Base-by-base conservation (phyloP, 2,797 vertebrate species). In the Lerista edwardsae region DNA sequence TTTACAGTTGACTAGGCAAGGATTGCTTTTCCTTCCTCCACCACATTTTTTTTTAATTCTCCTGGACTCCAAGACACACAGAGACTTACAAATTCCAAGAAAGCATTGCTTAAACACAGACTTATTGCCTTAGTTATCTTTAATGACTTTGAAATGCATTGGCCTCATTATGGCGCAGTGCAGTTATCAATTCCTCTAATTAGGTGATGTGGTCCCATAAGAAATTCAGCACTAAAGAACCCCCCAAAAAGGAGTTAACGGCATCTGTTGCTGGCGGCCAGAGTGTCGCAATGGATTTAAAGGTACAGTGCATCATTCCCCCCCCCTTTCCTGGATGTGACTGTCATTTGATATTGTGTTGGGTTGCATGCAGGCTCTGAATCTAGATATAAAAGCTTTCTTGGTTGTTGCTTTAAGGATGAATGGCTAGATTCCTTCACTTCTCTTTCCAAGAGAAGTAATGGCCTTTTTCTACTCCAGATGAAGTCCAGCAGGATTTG, bases 121-220 rank as follows among this genome's bases (percentile, higher is more conserved):
- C 97, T 97, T 98, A 98, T 97, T 98, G 97, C 98, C 96, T 96
- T 97, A 96, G 97, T 98, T 98, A 98, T 98, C 97, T 98, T 97
- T 98, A 98, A 98, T 98, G 98, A 98, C 98, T 98, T 98, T 97
- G 96, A 98, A 98, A 98, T 98, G 97, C 97, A 98, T 98, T 98
- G 97, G 97, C 97, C 97, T 98, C 97, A 97, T 98, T 99, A 98
- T 97, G 96, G 97, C 98, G 97, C 97, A 94, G 96, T 96, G 95
- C 97, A 97, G 97, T 98, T 98, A 98, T 98, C 98, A 98, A 98
- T 98, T 98, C 97, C 96, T 98, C 97, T 98, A 98, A 99, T 98
- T 98, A 99, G 97, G 96, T 97, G 95, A 96, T 95, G 94, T 91
- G 96, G 96, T 98, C 97, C 97, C 97, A 95, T 95, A 98, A 98